Evolutionary conservation across 2,888 invertebrate species (phyloP).

Genomic region (Dilophus febrilis): DNA sequence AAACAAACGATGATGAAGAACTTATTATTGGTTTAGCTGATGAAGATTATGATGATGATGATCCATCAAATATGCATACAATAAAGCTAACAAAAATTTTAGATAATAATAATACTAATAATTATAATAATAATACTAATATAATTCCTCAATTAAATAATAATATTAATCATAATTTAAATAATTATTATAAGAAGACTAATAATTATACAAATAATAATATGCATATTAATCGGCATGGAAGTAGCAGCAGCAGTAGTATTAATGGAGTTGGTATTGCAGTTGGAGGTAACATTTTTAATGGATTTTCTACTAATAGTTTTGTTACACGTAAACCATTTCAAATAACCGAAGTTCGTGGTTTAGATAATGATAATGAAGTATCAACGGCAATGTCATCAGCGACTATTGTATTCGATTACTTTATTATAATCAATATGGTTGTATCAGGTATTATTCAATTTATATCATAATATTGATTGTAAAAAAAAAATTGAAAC

Average conservation of each 20-base stretch:
- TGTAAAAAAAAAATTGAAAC: no score
- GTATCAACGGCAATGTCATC: slow-evolving; percentile 4
- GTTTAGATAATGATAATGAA: slow-evolving; percentile 18
- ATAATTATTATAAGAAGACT: neutral
- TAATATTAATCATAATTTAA: slow-evolving; percentile 3
- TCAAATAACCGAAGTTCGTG: slow-evolving; percentile 15
- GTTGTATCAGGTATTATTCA: neutral
- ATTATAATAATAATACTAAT: no score
- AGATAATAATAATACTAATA: no score
- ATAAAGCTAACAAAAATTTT: no score
- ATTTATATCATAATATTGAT: slow-evolving; percentile 3
- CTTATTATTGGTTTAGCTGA: slow-evolving; percentile 56
- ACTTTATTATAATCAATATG: slow-evolving; percentile 3
- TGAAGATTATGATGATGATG: slow-evolving; percentile 51
- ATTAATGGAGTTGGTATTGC: slow-evolving; percentile 9
- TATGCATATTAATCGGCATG: neutral
- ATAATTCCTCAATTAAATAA: no score
- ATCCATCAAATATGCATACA: slow-evolving; percentile 24
- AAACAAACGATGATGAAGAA: slow-evolving; percentile 44
- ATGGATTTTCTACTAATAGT: no score
- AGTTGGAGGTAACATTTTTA: slow-evolving; percentile 4
- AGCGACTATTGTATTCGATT: neutral
- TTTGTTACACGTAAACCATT: slow-evolving; percentile 25
- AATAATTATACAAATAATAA: slow-evolving; percentile 3
- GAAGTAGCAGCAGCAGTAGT: slow-evolving; percentile 2